Evolutionary conservation across 2,113 vertebrate genomes (phyloP).

Genomic region (Sorex fumeus): DNA sequence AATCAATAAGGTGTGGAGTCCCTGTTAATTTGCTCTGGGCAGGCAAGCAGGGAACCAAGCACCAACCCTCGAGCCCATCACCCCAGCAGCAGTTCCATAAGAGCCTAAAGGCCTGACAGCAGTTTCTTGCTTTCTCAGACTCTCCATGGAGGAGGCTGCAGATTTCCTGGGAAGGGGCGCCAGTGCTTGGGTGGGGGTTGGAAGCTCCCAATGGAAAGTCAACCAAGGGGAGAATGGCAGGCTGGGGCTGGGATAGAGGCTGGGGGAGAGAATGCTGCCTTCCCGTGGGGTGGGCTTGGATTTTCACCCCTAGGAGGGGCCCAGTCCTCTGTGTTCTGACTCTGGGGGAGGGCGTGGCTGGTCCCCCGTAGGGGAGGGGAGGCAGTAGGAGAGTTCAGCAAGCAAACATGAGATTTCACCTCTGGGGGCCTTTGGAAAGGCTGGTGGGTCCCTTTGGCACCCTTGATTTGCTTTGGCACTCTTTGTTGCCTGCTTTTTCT

Average conservation of each 20-base stretch:
- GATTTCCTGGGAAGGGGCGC: slow-evolving; percentile 55
- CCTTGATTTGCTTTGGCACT: slow-evolving; percentile 75
- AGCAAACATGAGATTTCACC: not conserved
- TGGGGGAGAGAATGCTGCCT: not conserved
- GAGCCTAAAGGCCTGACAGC: not conserved
- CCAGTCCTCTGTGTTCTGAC: not conserved
- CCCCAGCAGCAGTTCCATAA: not conserved
- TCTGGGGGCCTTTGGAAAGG: slow-evolving; percentile 38
- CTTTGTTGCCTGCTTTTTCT: too few species aligned
- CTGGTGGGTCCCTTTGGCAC: slow-evolving; percentile 38
- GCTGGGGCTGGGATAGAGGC: too few species aligned
- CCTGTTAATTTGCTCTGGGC: too few species aligned
- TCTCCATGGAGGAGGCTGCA: slow-evolving; percentile 16
- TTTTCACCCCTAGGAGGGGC: slow-evolving; percentile 52
- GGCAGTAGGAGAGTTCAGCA: slow-evolving; percentile 15
- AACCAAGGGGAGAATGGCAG: too few species aligned
- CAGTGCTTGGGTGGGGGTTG: not conserved
- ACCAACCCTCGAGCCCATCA: too few species aligned
- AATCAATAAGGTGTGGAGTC: too few species aligned
- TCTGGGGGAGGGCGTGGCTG: not conserved
- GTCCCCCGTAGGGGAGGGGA: not conserved
- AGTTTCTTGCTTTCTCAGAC: not conserved
- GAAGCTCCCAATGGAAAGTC: not conserved
- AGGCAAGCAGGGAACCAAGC: too few species aligned
- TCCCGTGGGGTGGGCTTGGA: not conserved